A percentile compares a stretch with the other conserved stretches of the same genome.
phyloP scores from a whole-genome alignment of 2,888 invertebrate species.

The Pandemis cinnamomeana region DNA sequence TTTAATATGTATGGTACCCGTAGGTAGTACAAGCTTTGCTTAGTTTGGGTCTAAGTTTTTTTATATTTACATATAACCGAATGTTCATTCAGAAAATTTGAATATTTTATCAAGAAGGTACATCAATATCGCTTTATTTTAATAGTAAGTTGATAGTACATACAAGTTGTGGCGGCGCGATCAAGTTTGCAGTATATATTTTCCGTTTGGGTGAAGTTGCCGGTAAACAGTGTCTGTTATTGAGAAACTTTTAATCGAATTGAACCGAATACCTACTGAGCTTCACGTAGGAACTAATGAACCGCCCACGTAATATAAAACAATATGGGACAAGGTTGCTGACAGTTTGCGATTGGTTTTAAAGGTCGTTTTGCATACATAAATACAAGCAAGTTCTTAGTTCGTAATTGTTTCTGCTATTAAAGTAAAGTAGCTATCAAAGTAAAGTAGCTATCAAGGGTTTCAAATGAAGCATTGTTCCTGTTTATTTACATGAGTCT shows the following conservation, averaged over 20 bases:
- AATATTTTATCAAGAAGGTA: not conserved
- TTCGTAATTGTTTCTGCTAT: not conserved
- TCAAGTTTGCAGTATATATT: conserved; percentile 45
- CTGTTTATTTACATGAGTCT: too few relatives aligned
- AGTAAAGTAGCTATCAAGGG: too few relatives aligned
- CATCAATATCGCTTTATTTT: not conserved
- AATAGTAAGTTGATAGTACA: conserved; percentile 1
- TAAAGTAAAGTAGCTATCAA: too few relatives aligned
- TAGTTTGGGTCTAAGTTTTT: too few relatives aligned
- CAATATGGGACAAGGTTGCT: not conserved
- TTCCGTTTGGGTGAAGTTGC: conserved; percentile 48
- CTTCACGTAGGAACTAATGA: conserved; percentile 48
- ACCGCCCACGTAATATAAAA: conserved; percentile 49
- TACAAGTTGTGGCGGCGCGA: conserved; percentile 19
- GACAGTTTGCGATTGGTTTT: not conserved
- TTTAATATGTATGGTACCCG: too few relatives aligned
- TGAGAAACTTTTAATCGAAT: conserved; percentile 69
- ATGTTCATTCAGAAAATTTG: not conserved
- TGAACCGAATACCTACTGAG: conserved; percentile 49
- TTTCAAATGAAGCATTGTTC: too few relatives aligned
- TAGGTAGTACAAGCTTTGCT: too few relatives aligned
- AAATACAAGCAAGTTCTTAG: not conserved
- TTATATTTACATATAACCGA: not conserved
- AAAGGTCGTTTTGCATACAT: not conserved
- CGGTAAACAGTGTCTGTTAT: conserved; percentile 51